A percentile compares a stretch with the other conserved stretches of the same genome.
These are phyloP conservation scores for Paracanthobrama guichenoti DNA, from an alignment of 2,113 vertebrate genomes.

Conservation along the genomic window DNA sequence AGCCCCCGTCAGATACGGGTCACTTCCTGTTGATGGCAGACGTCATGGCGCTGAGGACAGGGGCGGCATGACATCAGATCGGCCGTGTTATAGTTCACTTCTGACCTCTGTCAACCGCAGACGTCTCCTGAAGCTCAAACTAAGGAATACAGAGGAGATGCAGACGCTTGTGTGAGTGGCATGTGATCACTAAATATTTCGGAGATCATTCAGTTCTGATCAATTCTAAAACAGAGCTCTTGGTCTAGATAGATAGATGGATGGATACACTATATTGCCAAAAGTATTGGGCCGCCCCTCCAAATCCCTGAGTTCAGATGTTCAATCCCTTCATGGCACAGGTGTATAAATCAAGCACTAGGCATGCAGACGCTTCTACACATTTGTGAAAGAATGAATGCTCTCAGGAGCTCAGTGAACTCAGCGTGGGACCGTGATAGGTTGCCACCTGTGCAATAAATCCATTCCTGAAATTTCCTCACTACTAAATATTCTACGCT, in stretches of 20 bases:
- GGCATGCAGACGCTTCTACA: too few species aligned
- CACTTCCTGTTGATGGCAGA: constrained; percentile 67
- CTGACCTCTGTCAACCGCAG: constrained; percentile 62
- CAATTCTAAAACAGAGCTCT: background rate
- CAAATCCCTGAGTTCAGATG: too few species aligned
- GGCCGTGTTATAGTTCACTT: constrained; percentile 65
- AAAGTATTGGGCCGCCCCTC: too few species aligned
- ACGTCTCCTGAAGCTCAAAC: background rate
- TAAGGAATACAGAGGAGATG: background rate
- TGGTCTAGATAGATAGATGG: background rate
- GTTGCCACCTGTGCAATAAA: too few species aligned
- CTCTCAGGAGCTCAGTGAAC: too few species aligned
- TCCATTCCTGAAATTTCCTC: too few species aligned
- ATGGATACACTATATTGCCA: too few species aligned
- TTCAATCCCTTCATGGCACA: too few species aligned
- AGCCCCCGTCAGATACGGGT: constrained; percentile 73
- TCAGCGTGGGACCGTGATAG: too few species aligned
- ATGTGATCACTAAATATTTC: background rate
- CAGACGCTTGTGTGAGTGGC: background rate
- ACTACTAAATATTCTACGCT: too few species aligned
- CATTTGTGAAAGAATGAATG: too few species aligned
- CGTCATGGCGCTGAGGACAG: constrained; percentile 48
- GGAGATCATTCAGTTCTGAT: background rate
- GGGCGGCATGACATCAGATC: constrained; percentile 60
- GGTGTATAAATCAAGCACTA: too few species aligned